These are phyloP conservation scores for Nomada lathburiana DNA, from an alignment of 2,888 invertebrate genomes.

Conservation along the genomic window DNA sequence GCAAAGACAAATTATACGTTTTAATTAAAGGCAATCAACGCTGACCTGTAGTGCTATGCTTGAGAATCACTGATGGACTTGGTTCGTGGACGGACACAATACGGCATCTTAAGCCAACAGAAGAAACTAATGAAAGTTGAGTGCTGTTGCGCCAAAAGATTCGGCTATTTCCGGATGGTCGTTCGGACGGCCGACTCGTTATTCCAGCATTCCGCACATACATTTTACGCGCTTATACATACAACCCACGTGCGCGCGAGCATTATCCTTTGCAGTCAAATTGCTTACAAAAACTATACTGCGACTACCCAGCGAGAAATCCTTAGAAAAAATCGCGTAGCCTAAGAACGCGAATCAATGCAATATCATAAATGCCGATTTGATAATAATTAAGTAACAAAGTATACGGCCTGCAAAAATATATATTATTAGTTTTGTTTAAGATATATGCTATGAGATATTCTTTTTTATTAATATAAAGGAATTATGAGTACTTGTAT, in stretches of 20 bases:
- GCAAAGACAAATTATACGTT: too few relatives aligned
- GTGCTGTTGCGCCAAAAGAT: conserved; percentile 34
- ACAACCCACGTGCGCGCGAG: neutral
- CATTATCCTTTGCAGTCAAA: neutral
- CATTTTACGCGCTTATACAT: neutral
- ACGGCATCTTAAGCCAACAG: conserved; percentile 35
- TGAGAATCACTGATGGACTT: conserved; percentile 40
- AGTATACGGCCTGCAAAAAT: too few relatives aligned
- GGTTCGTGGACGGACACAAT: conserved; percentile 20
- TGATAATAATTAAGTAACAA: neutral
- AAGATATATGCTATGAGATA: too few relatives aligned
- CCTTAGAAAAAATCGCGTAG: conserved; percentile 7
- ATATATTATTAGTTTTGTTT: too few relatives aligned
- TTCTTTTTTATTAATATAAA: neutral
- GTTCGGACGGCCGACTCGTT: conserved; percentile 23
- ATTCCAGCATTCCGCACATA: conserved; percentile 4
- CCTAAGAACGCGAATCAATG: conserved; percentile 29
- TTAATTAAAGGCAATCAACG: too few relatives aligned
- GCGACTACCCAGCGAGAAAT: neutral
- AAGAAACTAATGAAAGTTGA: conserved; percentile 42
- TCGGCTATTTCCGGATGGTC: conserved; percentile 22
- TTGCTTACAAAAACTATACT: conserved; percentile 9
- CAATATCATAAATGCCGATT: conserved; percentile 30
- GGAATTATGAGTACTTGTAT: too few relatives aligned
- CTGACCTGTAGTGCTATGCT: neutral